Percentiles rank a stretch among this genome's conserved stretches.
Conservation (phyloP, 2,888 invertebrate species). For the Drosophila nigricruria region DNA sequence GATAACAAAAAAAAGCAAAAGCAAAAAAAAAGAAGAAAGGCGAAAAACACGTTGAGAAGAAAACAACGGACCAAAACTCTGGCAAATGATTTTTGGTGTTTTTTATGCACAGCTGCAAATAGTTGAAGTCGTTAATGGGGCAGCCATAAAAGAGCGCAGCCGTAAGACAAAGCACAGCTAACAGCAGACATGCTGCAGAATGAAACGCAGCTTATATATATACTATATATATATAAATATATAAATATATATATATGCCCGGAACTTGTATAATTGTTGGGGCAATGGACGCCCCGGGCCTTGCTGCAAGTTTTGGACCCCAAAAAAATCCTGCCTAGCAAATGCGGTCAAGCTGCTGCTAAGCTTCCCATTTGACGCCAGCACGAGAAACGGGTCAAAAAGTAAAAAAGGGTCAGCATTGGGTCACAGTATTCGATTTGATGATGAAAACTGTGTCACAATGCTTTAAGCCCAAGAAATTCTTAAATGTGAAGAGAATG, state of each 20-base stretch:
- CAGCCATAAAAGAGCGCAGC: conserved; percentile 49
- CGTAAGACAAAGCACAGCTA: conserved; percentile 28
- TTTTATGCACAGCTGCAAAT: conserved; percentile 66
- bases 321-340: background rate
- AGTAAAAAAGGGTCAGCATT: conserved; percentile 49
- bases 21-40: conserved; percentile 1
- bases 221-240: background rate
- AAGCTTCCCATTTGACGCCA: conserved; percentile 49
- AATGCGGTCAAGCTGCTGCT: conserved; percentile 61
- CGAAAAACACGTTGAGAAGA: conserved; percentile 11
- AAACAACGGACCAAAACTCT: conserved; percentile 34
- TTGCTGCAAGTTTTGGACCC: conserved; percentile 9
- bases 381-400: conserved; percentile 23
- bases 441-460: conserved; percentile 60
- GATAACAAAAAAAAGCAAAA: conserved; percentile 25
- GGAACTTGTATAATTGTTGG: conserved; percentile 59
- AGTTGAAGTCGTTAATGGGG: conserved; percentile 70
- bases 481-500: conserved; percentile 5
- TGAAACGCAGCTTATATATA: conserved; percentile 51
- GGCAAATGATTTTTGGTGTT: conserved; percentile 55
- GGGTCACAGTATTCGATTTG: conserved; percentile 51
- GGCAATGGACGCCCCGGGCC: no score
- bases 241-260: conserved; percentile 27
- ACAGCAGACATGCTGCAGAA: conserved; percentile 24
- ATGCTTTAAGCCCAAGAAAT: conserved; percentile 63